A percentile compares a stretch with the other conserved stretches of the same genome.
These are phyloP conservation scores for Coleophora flavipennella DNA, from an alignment of 2,888 invertebrate species.

Conservation along the genomic window DNA sequence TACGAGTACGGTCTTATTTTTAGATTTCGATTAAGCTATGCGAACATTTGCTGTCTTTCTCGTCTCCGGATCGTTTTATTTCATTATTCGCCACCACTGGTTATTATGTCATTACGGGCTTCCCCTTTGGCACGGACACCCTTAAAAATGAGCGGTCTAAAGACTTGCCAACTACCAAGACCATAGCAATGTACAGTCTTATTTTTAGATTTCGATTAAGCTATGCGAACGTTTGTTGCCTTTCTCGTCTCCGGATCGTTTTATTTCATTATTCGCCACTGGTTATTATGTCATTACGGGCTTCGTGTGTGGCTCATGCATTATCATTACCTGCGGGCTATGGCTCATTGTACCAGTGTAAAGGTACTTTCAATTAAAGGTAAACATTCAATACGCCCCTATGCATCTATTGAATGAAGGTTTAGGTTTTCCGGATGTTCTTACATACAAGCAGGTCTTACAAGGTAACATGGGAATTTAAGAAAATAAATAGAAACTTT, in stretches of 20 bases:
- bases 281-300: conserved; percentile 24
- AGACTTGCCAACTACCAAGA: no score
- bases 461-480: no score
- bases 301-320: conserved; percentile 34
- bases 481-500: no score
- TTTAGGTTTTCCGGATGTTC: conserved; percentile 4
- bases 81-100: conserved; percentile 14
- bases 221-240: conserved; percentile 4
- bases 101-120: conserved; percentile 24
- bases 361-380: conserved; percentile 20
- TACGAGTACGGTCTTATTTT: conserved; percentile 2
- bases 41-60: conserved; percentile 5
- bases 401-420: conserved; percentile 4
- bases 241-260: conserved; percentile 3
- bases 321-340: conserved; percentile 21
- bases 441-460: no score
- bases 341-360: conserved; percentile 15
- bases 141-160: no score
- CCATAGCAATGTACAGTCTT: neutral
- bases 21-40: conserved; percentile 3
- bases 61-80: conserved; percentile 6
- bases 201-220: conserved; percentile 5
- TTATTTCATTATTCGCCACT: conserved; percentile 14
- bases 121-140: no score
- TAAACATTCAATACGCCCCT: conserved; percentile 13